Conservation (phyloP, 1,140 invertebrate genomes). For the Panagrolaimus sp. region DNA sequence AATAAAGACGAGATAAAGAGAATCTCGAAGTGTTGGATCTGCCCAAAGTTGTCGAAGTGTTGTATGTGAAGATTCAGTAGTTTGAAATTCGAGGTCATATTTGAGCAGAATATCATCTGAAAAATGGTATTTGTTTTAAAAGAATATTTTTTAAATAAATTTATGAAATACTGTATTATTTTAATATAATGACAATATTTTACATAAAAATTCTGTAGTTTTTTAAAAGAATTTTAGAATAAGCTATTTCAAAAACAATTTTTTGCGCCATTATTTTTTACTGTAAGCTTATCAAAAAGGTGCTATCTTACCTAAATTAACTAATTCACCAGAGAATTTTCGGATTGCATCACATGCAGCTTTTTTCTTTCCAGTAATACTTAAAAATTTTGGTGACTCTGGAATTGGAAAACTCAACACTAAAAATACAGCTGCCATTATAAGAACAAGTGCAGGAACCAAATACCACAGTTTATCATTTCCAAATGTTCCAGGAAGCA, state of each 20-base stretch:
- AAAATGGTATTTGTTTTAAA: too few relatives aligned
- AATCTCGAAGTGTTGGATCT: neutral
- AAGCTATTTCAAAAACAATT: too few relatives aligned
- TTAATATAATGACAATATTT: too few relatives aligned
- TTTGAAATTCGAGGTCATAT: too few relatives aligned
- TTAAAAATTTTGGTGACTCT: constrained; percentile 2
- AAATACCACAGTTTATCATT: neutral
- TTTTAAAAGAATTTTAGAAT: too few relatives aligned
- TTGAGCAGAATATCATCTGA: too few relatives aligned
- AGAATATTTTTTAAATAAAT: too few relatives aligned
- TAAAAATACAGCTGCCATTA: neutral
- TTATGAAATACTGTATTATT: too few relatives aligned
- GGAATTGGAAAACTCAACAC: neutral
- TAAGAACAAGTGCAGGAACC: neutral
- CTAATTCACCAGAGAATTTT: neutral
- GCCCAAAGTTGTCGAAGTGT: neutral
- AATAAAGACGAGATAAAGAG: constrained; percentile 16
- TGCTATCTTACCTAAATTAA: neutral
- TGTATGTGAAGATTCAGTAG: too few relatives aligned
- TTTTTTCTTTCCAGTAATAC: neutral
- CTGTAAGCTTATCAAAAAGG: too few relatives aligned
- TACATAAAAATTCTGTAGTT: too few relatives aligned
- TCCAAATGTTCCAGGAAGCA: neutral
- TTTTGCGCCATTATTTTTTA: too few relatives aligned
- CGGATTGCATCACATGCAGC: neutral